A percentile compares a stretch with the other conserved stretches of the same genome.
phyloP scores from a whole-genome alignment of 92 coral and sea anemone species.

The Porites evermanni region DNA sequence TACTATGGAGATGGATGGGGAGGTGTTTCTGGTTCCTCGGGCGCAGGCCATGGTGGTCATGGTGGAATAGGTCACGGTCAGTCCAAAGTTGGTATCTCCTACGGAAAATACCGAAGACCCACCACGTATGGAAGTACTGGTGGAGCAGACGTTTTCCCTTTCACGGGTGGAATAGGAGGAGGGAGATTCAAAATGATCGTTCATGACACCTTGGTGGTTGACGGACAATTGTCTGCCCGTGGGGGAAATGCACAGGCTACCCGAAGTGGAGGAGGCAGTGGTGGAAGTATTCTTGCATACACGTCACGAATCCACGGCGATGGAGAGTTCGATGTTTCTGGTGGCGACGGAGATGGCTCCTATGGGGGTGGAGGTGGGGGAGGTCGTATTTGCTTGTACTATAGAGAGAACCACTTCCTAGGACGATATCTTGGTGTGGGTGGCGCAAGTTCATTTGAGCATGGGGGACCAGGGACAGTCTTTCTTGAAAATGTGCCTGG shows the following conservation, averaged over 20 bases:
- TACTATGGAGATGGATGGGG: slow-evolving; percentile 84
- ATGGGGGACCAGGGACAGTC: slow-evolving; percentile 97
- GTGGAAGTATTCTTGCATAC: slow-evolving; percentile 90
- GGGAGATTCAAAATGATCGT: slow-evolving; percentile 84
- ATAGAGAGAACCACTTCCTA: slow-evolving; percentile 90
- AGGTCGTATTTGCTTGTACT: slow-evolving; percentile 88
- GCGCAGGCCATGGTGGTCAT: slow-evolving; percentile 97
- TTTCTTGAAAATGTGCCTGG: slow-evolving; percentile 91
- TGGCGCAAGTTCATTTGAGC: slow-evolving; percentile 81
- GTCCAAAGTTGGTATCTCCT: slow-evolving; percentile 90
- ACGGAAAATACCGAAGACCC: slow-evolving; percentile 87
- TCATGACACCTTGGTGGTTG: slow-evolving; percentile 87
- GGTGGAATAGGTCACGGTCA: slow-evolving; percentile 91
- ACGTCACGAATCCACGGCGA: slow-evolving; percentile 91
- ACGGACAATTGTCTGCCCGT: slow-evolving; percentile 85
- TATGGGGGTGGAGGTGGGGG: slow-evolving; percentile 97
- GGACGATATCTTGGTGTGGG: slow-evolving; percentile 87
- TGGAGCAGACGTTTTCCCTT: slow-evolving; percentile 88
- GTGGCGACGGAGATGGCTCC: slow-evolving; percentile 84
- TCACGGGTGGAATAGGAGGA: slow-evolving; percentile 87
- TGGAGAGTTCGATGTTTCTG: slow-evolving; percentile 86
- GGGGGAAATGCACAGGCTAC: slow-evolving; percentile 80
- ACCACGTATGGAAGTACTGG: slow-evolving; percentile 82
- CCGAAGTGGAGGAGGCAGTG: slow-evolving; percentile 98
- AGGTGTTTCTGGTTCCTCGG: slow-evolving; percentile 77